A percentile compares a stretch with the other conserved stretches of the same genome.
Conservation (phyloP, 2,797 vertebrate species). For the Amphiprion clarkii region DNA sequence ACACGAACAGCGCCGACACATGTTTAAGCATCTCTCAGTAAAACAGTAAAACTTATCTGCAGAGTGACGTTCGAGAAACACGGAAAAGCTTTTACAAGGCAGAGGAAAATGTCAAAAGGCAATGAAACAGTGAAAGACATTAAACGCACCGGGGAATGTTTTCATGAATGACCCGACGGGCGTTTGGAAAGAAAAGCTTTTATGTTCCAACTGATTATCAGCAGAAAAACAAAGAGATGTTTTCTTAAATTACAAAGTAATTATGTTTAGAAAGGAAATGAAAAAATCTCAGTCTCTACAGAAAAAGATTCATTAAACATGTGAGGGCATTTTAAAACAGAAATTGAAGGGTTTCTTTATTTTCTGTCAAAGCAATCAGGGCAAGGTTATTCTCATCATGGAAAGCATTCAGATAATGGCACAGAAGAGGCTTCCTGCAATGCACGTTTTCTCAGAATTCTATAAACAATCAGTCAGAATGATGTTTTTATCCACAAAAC, state of each 20-base stretch:
- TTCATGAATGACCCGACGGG: slow-evolving; percentile 17
- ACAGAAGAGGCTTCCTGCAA: neutral
- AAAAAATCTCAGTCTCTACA: neutral
- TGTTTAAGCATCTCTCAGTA: slow-evolving; percentile 34
- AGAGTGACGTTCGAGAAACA: slow-evolving; percentile 52
- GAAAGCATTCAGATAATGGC: neutral
- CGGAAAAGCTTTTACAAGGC: slow-evolving; percentile 69
- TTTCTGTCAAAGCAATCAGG: neutral
- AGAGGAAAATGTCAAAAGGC: slow-evolving; percentile 42
- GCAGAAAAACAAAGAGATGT: neutral
- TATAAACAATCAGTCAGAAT: neutral
- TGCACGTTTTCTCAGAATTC: neutral
- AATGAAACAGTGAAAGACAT: slow-evolving; percentile 34
- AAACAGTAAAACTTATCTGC: slow-evolving; percentile 23
- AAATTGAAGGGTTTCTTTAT: neutral
- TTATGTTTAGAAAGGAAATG: neutral
- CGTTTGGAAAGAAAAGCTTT: slow-evolving; percentile 1
- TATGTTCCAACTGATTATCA: neutral
- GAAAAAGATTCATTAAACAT: neutral
- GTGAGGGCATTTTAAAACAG: neutral
- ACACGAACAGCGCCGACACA: slow-evolving; percentile 19
- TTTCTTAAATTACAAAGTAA: neutral
- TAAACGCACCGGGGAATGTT: slow-evolving; percentile 2
- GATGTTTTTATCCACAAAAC: too few species aligned
- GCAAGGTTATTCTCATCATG: neutral